A percentile compares a stretch with the other conserved stretches of the same genome.
Conservation (phyloP, 2,888 invertebrate species). For the Hypena proboscidalis region DNA sequence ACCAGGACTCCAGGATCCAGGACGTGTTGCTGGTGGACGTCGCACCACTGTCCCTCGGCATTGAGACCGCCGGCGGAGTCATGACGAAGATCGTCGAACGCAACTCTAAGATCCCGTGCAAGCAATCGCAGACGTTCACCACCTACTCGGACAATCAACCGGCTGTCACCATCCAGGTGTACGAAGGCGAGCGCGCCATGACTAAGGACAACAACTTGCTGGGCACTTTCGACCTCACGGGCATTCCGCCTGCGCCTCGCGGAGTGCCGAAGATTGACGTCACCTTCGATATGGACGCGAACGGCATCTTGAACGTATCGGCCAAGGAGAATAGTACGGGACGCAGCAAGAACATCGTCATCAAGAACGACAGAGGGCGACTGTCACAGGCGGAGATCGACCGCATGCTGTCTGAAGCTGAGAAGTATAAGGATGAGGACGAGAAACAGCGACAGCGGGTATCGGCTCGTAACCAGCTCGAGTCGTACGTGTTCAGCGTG, state of each 20-base stretch:
- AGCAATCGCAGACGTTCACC: constrained; percentile 90
- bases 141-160: constrained; percentile 93
- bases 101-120: constrained; percentile 89
- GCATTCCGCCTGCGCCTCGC: constrained; percentile 89
- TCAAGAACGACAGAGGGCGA: constrained; percentile 93
- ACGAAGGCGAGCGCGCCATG: constrained; percentile 92
- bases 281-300: constrained; percentile 91
- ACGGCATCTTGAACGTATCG: constrained; percentile 93
- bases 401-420: constrained; percentile 91
- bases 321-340: constrained; percentile 89
- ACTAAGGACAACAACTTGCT: constrained; percentile 91
- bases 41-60: constrained; percentile 88
- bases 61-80: constrained; percentile 93
- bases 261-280: constrained; percentile 89
- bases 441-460: constrained; percentile 88
- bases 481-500: constrained; percentile 89
- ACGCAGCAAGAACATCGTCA: constrained; percentile 91
- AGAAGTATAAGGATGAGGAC: constrained; percentile 90
- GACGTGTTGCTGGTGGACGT: constrained; percentile 77
- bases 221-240: constrained; percentile 87
- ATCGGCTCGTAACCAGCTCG: constrained; percentile 89
- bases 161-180: constrained; percentile 90
- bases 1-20: constrained; percentile 90
- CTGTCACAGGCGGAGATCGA: constrained; percentile 93
- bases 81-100: constrained; percentile 92